phyloP scores from a whole-genome alignment of 2,888 invertebrate genomes.

The Hecatera dysodea region DNA sequence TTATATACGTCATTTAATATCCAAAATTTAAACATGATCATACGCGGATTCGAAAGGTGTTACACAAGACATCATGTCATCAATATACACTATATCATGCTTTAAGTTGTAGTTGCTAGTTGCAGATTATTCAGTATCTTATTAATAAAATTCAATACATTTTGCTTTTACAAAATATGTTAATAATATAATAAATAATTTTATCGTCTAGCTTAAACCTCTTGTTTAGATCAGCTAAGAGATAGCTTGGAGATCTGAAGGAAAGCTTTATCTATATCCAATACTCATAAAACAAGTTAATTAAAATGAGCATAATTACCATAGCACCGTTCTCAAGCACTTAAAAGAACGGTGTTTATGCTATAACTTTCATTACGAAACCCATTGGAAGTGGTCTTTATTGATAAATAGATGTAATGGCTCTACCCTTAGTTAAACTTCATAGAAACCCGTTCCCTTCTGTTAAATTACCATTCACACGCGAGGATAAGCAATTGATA shows the following conservation, averaged over 20 bases:
- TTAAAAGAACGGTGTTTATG: slow-evolving; percentile 26
- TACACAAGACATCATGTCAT: slow-evolving; percentile 1
- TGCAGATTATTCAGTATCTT: not conserved
- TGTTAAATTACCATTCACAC: slow-evolving; percentile 45
- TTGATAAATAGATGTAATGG: slow-evolving; percentile 34
- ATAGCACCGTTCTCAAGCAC: not conserved
- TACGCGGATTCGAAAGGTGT: not conserved
- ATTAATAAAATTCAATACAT: not conserved
- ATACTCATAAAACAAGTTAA: slow-evolving; percentile 29
- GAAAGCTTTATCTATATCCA: not conserved
- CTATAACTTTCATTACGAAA: slow-evolving; percentile 10
- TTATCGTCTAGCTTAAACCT: not conserved
- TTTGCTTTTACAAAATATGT: not conserved
- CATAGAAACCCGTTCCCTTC: slow-evolving; percentile 40
- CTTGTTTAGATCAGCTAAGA: not conserved
- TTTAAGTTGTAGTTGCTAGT: not conserved
- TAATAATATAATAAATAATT: slow-evolving; percentile 7
- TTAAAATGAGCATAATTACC: slow-evolving; percentile 16
- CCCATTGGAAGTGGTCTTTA: slow-evolving; percentile 1
- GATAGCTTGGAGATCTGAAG: not conserved
- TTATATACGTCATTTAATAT: not conserved
- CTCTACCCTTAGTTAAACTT: slow-evolving; percentile 8
- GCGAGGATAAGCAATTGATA: slow-evolving; percentile 50
- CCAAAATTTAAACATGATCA: not conserved
- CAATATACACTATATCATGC: not conserved